Evolutionary conservation across 2,888 invertebrate genomes (phyloP), one percentile per base, ranked within the genome.

Genomic region (Blastobasis lacticolella): DNA sequence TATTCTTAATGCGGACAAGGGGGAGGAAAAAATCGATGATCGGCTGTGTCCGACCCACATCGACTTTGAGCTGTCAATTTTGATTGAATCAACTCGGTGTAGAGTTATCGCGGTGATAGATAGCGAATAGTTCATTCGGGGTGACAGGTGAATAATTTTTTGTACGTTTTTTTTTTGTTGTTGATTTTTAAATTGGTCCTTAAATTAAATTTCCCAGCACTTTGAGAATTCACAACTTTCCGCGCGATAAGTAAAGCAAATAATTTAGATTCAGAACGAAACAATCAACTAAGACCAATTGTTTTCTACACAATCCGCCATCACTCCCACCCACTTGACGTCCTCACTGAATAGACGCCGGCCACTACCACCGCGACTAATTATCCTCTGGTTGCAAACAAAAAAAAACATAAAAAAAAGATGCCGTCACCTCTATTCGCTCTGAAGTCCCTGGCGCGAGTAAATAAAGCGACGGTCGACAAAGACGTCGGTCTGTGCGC

Each of bases 401-500:
- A 23, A 23, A 23, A 23, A 23, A 23, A 23, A 23, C 1, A 23
- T 3, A 23, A 23, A 23, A 23, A 23, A 23, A 23, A 23, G 3
- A 23, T 60, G 71, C 70, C 72, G 85, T 75, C 85, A 75, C 78
- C 73, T 85, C 85, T 86, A 81, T 71, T 64, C 70, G 64, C 68
- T 65, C 68, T 73, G 68, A 77, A 73, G 78, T 58, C 63, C 54
- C 61, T 69, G 75, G 68, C 66, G 61, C 61, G 76, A 78, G 78
- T 81, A 83, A 86, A 87, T 85, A 86, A 85, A 85, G 80, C 85
- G 80, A 67, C 78, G 82, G 76, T 73, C 80, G 82, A 86, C 86
- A 86, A 86, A 87, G 87, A 87, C 86, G 87, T 86, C 83, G 83
- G 85, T 86, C 86, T 87, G 86, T 65, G 74, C 73, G 80, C 80